These are phyloP conservation scores for Clarias laeviceps DNA, from an alignment of 2,797 vertebrate species.

Conservation along the genomic window DNA sequence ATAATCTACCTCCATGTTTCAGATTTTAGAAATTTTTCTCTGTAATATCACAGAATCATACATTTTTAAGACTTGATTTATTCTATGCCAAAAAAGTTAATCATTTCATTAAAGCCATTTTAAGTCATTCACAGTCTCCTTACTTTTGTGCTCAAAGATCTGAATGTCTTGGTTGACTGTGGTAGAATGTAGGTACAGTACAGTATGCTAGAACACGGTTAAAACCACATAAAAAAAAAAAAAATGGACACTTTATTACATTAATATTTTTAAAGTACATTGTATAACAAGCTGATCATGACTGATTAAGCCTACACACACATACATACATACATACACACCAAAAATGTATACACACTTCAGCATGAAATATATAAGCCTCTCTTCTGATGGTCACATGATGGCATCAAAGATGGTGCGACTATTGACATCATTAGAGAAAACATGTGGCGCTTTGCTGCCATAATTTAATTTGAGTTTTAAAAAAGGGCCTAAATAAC, in stretches of 20 bases:
- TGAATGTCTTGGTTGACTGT: neutral
- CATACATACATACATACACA: no score
- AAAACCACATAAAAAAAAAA: neutral
- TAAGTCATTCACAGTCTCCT: neutral
- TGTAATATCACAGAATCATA: no score
- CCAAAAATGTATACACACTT: no score
- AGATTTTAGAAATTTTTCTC: neutral
- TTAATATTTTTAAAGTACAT: neutral
- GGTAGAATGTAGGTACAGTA: neutral
- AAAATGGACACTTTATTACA: neutral
- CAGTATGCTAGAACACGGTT: neutral
- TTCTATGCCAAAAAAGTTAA: conserved; percentile 8
- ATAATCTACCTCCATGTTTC: conserved; percentile 18
- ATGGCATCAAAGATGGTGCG: no score
- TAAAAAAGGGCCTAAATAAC: neutral
- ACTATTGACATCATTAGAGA: no score
- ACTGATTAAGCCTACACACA: neutral
- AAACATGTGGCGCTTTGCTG: no score
- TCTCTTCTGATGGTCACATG: no score
- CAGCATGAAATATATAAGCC: no score
- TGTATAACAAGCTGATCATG: neutral
- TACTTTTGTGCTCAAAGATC: neutral
- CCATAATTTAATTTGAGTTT: no score
- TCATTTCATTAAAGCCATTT: conserved; percentile 34
- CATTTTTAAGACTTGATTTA: neutral